A percentile compares a stretch with the other conserved stretches of the same genome.
phyloP scores from a whole-genome alignment of 2,888 invertebrate genomes.

The Endotricha flammealis region DNA sequence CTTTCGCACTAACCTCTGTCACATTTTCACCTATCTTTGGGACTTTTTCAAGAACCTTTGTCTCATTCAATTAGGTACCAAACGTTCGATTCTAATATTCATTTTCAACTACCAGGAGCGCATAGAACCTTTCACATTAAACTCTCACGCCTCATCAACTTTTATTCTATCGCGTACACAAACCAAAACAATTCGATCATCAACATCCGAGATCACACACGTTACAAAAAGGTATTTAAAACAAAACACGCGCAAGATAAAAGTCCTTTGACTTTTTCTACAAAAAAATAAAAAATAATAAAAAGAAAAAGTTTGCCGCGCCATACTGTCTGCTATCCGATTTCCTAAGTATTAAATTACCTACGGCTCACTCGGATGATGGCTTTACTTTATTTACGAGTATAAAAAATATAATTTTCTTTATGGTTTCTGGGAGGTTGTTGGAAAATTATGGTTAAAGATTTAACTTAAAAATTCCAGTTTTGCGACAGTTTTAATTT shows the following conservation, averaged over 20 bases:
- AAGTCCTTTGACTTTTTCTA: conserved; percentile 59
- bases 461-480: too few species aligned
- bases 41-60: too few species aligned
- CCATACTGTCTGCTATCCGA: conserved; percentile 78
- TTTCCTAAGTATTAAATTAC: conserved; percentile 71
- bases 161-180: conserved; percentile 27
- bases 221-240: conserved; percentile 48
- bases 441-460: conserved; percentile 27
- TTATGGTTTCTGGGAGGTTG: conserved; percentile 40
- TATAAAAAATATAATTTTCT: conserved; percentile 54
- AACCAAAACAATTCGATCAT: conserved; percentile 54
- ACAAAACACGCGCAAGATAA: conserved; percentile 48
- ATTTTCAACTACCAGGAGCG: conserved; percentile 11
- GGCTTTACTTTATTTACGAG: conserved; percentile 56
- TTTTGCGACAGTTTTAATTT: too few species aligned
- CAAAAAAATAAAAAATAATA: conserved; percentile 52
- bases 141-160: conserved; percentile 31
- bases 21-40: too few species aligned
- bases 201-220: conserved; percentile 59
- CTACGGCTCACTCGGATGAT: conserved; percentile 41
- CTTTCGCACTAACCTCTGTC: too few species aligned
- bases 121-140: conserved; percentile 17
- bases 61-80: too few species aligned
- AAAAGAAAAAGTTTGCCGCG: conserved; percentile 68
- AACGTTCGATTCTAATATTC: not conserved